These are phyloP conservation scores for Macrochelys suwanniensis DNA, from an alignment of 2,797 vertebrate species.

Conservation along the genomic window DNA sequence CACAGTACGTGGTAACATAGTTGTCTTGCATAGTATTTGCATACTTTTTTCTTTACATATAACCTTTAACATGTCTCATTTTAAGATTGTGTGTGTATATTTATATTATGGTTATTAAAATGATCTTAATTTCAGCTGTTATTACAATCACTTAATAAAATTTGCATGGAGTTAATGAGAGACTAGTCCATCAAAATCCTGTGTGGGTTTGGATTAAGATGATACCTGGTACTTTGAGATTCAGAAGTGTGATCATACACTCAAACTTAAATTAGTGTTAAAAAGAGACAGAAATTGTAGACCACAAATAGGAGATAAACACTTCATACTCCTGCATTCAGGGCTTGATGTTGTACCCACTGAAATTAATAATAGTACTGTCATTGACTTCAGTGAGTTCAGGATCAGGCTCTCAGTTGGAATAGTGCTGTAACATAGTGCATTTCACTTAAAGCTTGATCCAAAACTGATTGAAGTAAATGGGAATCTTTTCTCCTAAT, in stretches of 20 bases:
- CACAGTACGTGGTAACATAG: conserved; percentile 85
- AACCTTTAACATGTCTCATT: neutral
- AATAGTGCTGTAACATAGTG: neutral
- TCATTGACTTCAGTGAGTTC: neutral
- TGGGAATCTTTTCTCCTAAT: neutral
- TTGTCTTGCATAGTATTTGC: neutral
- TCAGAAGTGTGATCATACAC: neutral
- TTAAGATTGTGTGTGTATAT: neutral
- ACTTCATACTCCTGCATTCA: neutral
- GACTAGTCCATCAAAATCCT: neutral
- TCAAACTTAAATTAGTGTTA: neutral
- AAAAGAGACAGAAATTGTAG: neutral
- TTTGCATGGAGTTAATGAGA: neutral
- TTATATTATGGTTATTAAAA: neutral
- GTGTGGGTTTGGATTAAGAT: neutral
- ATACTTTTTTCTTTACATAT: neutral
- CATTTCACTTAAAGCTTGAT: neutral
- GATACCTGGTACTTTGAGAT: neutral
- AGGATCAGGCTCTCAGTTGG: neutral
- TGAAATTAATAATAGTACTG: neutral
- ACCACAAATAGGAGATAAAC: neutral
- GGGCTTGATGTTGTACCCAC: neutral
- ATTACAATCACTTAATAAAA: neutral
- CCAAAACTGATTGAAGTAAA: neutral
- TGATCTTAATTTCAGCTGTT: neutral